Base-by-base conservation (phyloP, 2,113 vertebrate species). In the Hipposideros armiger region DNA sequence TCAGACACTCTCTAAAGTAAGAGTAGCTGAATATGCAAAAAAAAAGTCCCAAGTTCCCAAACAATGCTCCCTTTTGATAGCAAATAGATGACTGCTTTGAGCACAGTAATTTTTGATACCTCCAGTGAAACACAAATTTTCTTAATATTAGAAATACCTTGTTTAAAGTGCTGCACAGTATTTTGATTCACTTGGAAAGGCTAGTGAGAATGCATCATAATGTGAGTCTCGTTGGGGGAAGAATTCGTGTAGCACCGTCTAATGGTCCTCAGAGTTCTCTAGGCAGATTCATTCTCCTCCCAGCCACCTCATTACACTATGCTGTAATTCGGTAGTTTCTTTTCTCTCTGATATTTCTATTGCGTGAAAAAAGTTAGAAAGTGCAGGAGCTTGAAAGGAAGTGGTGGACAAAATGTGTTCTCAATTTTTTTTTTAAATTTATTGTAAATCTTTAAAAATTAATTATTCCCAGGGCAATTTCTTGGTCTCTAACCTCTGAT, bases 381-480 rank as follows among this genome's bases (percentile, higher is more conserved):
- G 22, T 47, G 17, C 1, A 26, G n/a, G 50, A 87, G 13, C 58
- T 86, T 67, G 40, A 19, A 58, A 87, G 28, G 42, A 5, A 28
- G 5, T 32, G 20, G 9, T 4, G 78, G 50, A 36, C 22, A 78
- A 84, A 69, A 40, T 40, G 19, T 86, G 19, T 92, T 78, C 36
- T 95, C 28, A 1, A 73, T 0, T 67, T 67, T 36, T 32, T 67
- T 70, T 74, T 40, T 11, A 1, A 1, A 30, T 82, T 76, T 87
- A 28, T 77, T 69, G n/a, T 47, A 28, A 83, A 64, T 52, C 62
- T 82, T 87, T 20, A 62, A 62, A 62, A 62, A 13, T 11, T 26
- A 47, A 93, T 93, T 93, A 92, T 97, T 40, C 47, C 67, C 47
- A 66, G 24, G 78, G 62, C 7, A 70, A 82, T 91, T 80, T 94